These are phyloP conservation scores for Chymomyza fuscimana DNA, from an alignment of 2,888 invertebrate species.

Conservation along the genomic window DNA sequence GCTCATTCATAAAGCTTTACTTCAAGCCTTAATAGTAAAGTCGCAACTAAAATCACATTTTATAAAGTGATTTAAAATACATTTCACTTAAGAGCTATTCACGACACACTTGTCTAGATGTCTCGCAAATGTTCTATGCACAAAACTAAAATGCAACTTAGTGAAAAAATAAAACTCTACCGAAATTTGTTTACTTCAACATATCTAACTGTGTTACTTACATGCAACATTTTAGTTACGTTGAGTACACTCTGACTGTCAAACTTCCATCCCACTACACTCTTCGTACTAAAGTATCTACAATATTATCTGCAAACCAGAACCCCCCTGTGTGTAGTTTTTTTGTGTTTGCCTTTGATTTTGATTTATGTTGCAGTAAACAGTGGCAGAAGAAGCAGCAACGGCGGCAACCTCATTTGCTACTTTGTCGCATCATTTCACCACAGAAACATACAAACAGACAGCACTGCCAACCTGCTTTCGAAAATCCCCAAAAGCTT, in stretches of 20 bases:
- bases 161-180: neutral
- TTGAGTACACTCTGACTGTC: slow-evolving; percentile 21
- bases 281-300: neutral
- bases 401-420: slow-evolving; percentile 62
- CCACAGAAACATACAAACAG: slow-evolving; percentile 37
- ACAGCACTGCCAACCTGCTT: slow-evolving; percentile 21
- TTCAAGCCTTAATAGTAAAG: too few species aligned
- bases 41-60: neutral
- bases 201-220: slow-evolving; percentile 57
- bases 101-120: slow-evolving; percentile 21
- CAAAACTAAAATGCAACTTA: slow-evolving; percentile 18
- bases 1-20: too few species aligned
- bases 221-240: slow-evolving; percentile 55
- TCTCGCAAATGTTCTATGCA: slow-evolving; percentile 14
- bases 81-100: neutral
- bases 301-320: slow-evolving; percentile 5
- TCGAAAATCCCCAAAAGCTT: slow-evolving; percentile 1
- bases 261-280: neutral
- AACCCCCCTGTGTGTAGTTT: slow-evolving; percentile 32
- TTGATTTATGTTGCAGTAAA: slow-evolving; percentile 70
- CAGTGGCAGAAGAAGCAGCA: slow-evolving; percentile 17
- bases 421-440: slow-evolving; percentile 72
- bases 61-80: neutral
- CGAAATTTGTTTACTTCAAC: slow-evolving; percentile 60
- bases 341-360: slow-evolving; percentile 60